Evolutionary conservation across 2,113 vertebrate genomes (phyloP).

Genomic region (Festucalex cinctus): DNA sequence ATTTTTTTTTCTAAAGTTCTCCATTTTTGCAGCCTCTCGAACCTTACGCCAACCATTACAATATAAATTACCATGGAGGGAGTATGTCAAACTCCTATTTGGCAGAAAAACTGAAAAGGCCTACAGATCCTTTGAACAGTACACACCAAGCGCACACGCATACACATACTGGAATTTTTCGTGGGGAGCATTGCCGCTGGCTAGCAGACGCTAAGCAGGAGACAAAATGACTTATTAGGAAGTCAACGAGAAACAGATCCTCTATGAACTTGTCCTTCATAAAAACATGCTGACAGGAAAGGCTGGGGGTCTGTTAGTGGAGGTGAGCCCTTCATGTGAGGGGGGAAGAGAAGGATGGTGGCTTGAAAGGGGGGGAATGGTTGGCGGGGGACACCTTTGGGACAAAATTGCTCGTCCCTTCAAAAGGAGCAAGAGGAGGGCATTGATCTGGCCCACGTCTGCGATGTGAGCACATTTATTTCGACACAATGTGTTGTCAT

Average conservation of each 20-base stretch:
- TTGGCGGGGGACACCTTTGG: constrained; percentile 2
- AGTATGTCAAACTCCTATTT: neutral
- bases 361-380: constrained; percentile 4
- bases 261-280: constrained; percentile 67
- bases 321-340: constrained; percentile 39
- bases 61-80: neutral
- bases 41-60: neutral
- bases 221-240: constrained; percentile 66
- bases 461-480: constrained; percentile 45
- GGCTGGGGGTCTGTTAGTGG: neutral
- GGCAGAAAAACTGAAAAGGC: too few relatives aligned
- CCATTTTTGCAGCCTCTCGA: neutral
- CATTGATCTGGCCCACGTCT: constrained; percentile 55
- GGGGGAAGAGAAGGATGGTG: neutral
- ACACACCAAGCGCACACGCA: neutral
- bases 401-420: constrained; percentile 46
- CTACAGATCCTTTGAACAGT: too few relatives aligned
- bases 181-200: constrained; percentile 27
- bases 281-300: constrained; percentile 63
- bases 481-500: constrained; percentile 52
- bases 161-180: constrained; percentile 1
- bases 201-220: constrained; percentile 46
- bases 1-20: neutral
- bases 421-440: constrained; percentile 45
- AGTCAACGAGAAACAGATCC: constrained; percentile 64